Evolutionary conservation across 2,113 vertebrate genomes (phyloP).

Genomic region (Lathamus discolor): DNA sequence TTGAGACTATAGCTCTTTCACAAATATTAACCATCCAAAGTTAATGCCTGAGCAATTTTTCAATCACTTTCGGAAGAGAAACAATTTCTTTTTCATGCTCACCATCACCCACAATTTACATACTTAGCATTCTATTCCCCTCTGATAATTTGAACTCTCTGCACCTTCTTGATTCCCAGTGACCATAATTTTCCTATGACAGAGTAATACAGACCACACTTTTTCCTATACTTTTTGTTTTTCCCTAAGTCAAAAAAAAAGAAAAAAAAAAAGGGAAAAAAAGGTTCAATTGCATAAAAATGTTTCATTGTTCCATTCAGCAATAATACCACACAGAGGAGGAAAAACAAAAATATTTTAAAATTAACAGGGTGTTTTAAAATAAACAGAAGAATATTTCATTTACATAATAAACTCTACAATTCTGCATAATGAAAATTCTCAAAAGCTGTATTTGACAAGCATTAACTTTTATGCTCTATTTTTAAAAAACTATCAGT

Average conservation of each 20-base stretch:
- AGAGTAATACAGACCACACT: neutral
- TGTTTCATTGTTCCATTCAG: neutral
- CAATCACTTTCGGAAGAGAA: neutral
- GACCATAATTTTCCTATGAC: neutral
- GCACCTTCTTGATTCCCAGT: neutral
- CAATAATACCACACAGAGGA: neutral
- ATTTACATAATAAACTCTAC: accelerated
- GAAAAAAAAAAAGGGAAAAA: neutral
- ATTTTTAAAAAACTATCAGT: neutral
- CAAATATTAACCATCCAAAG: neutral
- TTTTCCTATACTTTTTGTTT: neutral
- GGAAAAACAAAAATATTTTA: neutral
- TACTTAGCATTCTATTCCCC: neutral
- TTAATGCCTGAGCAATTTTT: neutral
- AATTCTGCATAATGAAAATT: neutral
- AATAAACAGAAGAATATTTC: neutral
- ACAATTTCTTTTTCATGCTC: neutral
- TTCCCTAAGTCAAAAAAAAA: neutral
- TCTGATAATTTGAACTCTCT: neutral
- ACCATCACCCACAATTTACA: neutral
- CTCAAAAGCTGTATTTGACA: neutral
- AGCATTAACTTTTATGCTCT: neutral
- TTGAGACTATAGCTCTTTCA: neutral
- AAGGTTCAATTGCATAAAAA: neutral
- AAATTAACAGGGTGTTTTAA: neutral